A percentile compares a stretch with the other conserved stretches of the same genome.
These are phyloP conservation scores for Parthenolecanium corni DNA, from an alignment of 2,888 invertebrate species.

Conservation along the genomic window DNA sequence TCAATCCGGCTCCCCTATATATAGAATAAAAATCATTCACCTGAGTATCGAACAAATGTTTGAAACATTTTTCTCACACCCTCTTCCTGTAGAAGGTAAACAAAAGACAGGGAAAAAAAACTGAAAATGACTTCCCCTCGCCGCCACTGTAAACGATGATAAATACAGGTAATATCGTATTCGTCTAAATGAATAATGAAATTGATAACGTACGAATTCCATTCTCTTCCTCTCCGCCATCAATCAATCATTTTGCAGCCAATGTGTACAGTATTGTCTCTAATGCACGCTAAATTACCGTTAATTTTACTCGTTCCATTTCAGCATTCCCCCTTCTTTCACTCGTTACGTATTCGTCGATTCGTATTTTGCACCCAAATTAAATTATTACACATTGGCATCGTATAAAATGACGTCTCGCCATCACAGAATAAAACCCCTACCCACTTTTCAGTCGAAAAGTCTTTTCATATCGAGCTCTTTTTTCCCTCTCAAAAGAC, in stretches of 20 bases:
- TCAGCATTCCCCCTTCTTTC: too few species aligned
- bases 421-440: too few species aligned
- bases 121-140: not conserved
- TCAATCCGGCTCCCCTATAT: too few species aligned
- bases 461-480: too few species aligned
- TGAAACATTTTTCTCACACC: too few species aligned
- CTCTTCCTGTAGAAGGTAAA: too few species aligned
- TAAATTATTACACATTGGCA: conserved; percentile 6
- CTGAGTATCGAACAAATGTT: too few species aligned
- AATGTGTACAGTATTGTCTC: conserved; percentile 19
- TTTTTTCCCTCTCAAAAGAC: too few species aligned
- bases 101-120: too few species aligned
- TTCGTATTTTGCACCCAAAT: conserved; percentile 3
- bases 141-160: conserved; percentile 1
- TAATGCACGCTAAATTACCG: conserved; percentile 24
- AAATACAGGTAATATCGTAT: conserved; percentile 1
- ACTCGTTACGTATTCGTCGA: not conserved
- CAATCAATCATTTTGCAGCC: conserved; percentile 17
- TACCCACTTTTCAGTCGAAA: too few species aligned
- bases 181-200: not conserved
- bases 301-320: conserved; percentile 4
- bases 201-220: conserved; percentile 14
- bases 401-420: too few species aligned
- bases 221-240: conserved; percentile 2
- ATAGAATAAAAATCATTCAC: too few species aligned